Conservation (phyloP, 2,113 vertebrate genomes). For the Orycteropus afer region DNA sequence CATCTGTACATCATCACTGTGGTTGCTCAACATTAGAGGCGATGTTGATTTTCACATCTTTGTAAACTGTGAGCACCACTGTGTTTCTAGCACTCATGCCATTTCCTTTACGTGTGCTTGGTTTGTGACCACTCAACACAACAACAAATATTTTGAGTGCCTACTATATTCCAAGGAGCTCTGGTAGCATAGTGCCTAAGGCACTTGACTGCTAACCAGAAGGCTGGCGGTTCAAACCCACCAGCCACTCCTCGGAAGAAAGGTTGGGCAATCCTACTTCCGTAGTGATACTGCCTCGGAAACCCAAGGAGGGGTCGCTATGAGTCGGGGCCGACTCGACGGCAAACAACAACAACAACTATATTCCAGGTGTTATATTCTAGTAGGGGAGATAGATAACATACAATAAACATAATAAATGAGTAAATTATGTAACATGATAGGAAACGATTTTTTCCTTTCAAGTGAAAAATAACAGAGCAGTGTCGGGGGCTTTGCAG, state of each 20-base stretch:
- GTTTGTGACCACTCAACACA: background rate
- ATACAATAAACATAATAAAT: background rate
- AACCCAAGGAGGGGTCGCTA: too few relatives aligned
- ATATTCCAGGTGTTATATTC: background rate
- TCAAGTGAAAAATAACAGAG: background rate
- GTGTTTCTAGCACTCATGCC: background rate
- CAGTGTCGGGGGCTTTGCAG: too few relatives aligned
- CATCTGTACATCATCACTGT: too few relatives aligned
- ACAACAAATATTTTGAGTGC: background rate
- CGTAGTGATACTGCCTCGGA: too few relatives aligned
- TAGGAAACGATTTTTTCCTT: background rate
- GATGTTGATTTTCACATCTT: background rate
- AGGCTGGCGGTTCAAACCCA: too few relatives aligned
- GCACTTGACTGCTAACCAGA: too few relatives aligned
- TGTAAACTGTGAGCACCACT: background rate
- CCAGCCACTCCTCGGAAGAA: too few relatives aligned
- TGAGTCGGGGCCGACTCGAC: too few relatives aligned
- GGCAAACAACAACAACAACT: too few relatives aligned
- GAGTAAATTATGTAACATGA: background rate
- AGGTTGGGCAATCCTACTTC: too few relatives aligned
- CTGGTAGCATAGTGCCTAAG: too few relatives aligned
- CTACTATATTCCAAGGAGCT: background rate
- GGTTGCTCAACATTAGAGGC: accelerated
- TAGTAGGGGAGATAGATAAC: background rate
- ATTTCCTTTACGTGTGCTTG: background rate